A percentile compares a stretch with the other conserved stretches of the same genome.
These are phyloP conservation scores for Stigmatopora nigra DNA, from an alignment of 2,113 vertebrate genomes.

Conservation along the genomic window DNA sequence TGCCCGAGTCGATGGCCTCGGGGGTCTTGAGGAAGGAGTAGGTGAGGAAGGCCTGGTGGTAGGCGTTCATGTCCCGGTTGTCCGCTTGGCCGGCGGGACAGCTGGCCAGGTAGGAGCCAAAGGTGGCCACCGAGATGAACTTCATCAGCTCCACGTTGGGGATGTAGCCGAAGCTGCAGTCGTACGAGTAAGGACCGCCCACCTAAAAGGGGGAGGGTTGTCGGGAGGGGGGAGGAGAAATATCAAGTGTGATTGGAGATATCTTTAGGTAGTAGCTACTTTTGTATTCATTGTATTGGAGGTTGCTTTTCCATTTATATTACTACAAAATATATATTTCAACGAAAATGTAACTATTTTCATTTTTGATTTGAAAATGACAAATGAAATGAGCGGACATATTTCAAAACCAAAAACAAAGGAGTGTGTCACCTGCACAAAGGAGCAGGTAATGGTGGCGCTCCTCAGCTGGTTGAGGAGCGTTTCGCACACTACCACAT, in stretches of 20 bases:
- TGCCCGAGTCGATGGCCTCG: constrained; percentile 88
- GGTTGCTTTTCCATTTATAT: too few species aligned
- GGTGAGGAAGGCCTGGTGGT: constrained; percentile 89
- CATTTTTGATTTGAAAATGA: too few species aligned
- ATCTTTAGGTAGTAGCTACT: too few species aligned
- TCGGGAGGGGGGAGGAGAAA: too few species aligned
- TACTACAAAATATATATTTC: too few species aligned
- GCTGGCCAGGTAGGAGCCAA: constrained; percentile 88
- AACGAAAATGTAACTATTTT: too few species aligned
- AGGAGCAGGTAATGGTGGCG: constrained; percentile 92
- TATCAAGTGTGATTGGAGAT: too few species aligned
- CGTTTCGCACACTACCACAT: constrained; percentile 91
- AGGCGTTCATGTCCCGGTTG: constrained; percentile 82
- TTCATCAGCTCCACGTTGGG: constrained; percentile 98
- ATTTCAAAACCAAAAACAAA: too few species aligned
- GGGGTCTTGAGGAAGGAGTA: constrained; percentile 92
- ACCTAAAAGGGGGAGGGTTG: constrained; percentile 77
- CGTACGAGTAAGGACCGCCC: constrained; percentile 89
- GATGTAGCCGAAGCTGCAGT: constrained; percentile 95
- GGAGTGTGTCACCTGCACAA: constrained; percentile 73
- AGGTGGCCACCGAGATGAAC: constrained; percentile 95
- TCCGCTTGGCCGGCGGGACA: constrained; percentile 79
- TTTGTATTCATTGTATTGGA: too few species aligned
- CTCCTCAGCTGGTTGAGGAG: constrained; percentile 92
- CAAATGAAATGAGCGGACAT: too few species aligned